Evolutionary conservation across 1,140 invertebrate species (phyloP).

Genomic region (Drosophila punjabiensis): DNA sequence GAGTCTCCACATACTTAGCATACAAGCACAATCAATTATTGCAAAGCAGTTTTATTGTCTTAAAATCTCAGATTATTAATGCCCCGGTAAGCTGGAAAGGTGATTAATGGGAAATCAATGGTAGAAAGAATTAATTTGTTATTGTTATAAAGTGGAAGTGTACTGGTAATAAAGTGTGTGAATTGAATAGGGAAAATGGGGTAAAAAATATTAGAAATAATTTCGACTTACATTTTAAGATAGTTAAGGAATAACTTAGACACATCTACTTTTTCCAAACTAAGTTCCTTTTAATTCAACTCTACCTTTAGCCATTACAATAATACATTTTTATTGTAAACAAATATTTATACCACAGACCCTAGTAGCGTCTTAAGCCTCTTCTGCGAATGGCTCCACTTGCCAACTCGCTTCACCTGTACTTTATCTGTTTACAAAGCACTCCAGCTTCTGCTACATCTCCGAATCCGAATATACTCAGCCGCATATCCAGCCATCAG

Average conservation of each 20-base stretch:
- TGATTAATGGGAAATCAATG: constrained; percentile 1
- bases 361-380: neutral
- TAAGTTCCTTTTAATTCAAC: neutral
- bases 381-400: constrained; percentile 22
- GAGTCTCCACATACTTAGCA: constrained; percentile 27
- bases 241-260: neutral
- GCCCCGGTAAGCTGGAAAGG: neutral
- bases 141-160: neutral
- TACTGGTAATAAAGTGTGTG: neutral
- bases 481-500: constrained; percentile 13
- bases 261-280: neutral
- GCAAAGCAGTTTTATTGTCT: neutral
- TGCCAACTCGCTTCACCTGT: constrained; percentile 10
- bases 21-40: constrained; percentile 22
- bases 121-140: neutral
- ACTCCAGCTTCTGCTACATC: constrained; percentile 45
- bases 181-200: neutral
- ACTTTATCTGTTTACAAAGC: constrained; percentile 40
- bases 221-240: neutral
- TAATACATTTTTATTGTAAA: constrained; percentile 11
- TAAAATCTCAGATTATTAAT: neutral
- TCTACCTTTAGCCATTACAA: neutral
- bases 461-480: constrained; percentile 13
- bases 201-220: neutral
- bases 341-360: constrained; percentile 15